These are phyloP conservation scores for Silurus aristotelis DNA, from an alignment of 2,797 vertebrate genomes.

Conservation along the genomic window DNA sequence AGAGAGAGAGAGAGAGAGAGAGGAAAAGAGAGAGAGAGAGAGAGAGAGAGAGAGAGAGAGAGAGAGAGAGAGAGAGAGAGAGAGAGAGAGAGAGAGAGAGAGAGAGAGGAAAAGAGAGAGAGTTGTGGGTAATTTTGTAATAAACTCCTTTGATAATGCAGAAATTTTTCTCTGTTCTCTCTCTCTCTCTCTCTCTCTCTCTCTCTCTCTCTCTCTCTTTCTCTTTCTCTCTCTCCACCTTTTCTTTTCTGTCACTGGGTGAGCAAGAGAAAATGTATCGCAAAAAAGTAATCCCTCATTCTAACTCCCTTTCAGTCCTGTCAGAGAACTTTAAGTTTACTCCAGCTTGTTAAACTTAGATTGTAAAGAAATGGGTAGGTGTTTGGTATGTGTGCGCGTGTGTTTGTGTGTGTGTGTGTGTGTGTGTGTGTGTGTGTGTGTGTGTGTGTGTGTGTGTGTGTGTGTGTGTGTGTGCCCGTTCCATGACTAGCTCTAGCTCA, in stretches of 20 bases:
- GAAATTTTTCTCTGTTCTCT: no score
- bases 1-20: background rate
- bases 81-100: background rate
- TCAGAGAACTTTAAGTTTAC: constrained; percentile 8
- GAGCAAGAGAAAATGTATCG: background rate
- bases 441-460: background rate
- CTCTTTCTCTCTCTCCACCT: background rate
- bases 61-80: background rate
- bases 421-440: background rate
- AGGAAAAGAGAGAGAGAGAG: background rate
- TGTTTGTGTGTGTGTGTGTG: no score
- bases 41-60: no score
- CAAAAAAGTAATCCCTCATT: constrained; percentile 25
- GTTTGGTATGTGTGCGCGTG: background rate
- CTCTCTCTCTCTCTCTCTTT: constrained; percentile 30
- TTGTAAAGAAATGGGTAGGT: background rate
- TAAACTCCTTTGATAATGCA: constrained; percentile 24
- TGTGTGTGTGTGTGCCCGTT: background rate
- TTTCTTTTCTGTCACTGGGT: background rate
- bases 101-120: constrained; percentile 1
- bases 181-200: background rate
- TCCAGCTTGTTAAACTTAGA: constrained; percentile 1
- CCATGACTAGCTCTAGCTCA: background rate
- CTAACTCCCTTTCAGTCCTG: background rate
- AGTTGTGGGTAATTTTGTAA: constrained; percentile 28